Evolutionary conservation across 2,113 vertebrate species (phyloP).

Genomic region (Anoura caudifer): DNA sequence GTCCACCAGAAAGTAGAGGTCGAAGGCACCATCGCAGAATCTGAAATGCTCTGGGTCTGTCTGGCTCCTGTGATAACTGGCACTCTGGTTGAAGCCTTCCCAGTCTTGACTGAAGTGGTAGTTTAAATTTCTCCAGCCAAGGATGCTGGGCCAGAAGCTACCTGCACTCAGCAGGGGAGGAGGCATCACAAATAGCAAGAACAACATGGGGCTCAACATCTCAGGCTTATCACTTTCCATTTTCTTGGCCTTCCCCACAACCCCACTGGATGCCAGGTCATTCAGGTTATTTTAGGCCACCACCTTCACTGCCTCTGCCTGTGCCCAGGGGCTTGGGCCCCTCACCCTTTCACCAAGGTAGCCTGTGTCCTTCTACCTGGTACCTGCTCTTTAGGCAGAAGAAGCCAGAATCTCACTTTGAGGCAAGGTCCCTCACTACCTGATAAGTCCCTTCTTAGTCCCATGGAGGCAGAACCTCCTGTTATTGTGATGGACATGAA

Average conservation of each 20-base stretch:
- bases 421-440: not conserved
- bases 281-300: not conserved
- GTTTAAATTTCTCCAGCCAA: not conserved
- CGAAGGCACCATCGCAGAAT: conserved; percentile 91
- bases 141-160: not conserved
- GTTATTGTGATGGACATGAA: not conserved
- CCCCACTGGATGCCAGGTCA: not conserved
- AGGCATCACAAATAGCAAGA: not conserved
- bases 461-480: not conserved
- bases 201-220: not conserved
- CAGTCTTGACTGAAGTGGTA: not conserved
- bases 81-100: not conserved
- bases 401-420: not conserved
- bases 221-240: not conserved
- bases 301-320: not conserved
- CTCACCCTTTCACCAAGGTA: not conserved
- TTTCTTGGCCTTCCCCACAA: not conserved
- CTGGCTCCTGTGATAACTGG: conserved; percentile 32
- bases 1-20: conserved; percentile 94
- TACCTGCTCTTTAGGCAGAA: not conserved
- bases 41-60: conserved; percentile 65
- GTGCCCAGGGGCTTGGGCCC: not conserved
- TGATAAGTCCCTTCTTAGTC: no score
- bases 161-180: not conserved
- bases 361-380: not conserved